Evolutionary conservation across 2,113 vertebrate genomes (phyloP), one percentile per base, ranked within the genome.

Genomic region (Verasper variegatus): DNA sequence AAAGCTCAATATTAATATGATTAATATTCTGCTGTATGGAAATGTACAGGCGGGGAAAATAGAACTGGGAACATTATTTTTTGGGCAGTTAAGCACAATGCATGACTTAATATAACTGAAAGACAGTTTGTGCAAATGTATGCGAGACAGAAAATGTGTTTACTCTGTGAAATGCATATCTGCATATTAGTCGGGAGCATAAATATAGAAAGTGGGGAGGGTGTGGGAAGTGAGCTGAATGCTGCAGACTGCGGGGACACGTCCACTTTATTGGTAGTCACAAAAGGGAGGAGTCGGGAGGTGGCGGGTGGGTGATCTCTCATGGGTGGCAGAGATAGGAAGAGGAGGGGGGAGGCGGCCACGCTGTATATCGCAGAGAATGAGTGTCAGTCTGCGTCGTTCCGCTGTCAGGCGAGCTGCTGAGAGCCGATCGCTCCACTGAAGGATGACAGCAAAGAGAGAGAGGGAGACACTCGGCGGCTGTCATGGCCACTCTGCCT

Each of bases 381-480:
- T 79, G 84, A 82, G 74, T 84, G 85, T 86, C 89, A 86, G 74
- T 85, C 56, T 71, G 66, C 62, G 80, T 87, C 56, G 81, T 72
- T 86, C 56, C n/a, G 49, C 89, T 91, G 87, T 90, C 88, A 86
- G 66, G 52, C 78, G 65, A 86, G 87, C 74, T 68, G 87, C 83
- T 71, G 84, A 86, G 82, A 74, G 63, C 82, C 63, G 55, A 81
- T 31, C 71, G 83, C 87, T 86, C 75, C 85, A 88, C 85, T 89
- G 92, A 90, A 84, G 86, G 86, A 84, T 89, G 91, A 93, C 92
- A 85, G 85, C 54, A 55, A 55, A 81, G 78, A 85, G 88, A 92
- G 74, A 86, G 61, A 45, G 40, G 4, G 77, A 60, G 73, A 71
- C 62, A 59, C 85, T 76, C 90, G 80, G 84, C 81, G 80, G 63